phyloP scores from a whole-genome alignment of 2,888 invertebrate species.

The Psylliodes chrysocephalus region DNA sequence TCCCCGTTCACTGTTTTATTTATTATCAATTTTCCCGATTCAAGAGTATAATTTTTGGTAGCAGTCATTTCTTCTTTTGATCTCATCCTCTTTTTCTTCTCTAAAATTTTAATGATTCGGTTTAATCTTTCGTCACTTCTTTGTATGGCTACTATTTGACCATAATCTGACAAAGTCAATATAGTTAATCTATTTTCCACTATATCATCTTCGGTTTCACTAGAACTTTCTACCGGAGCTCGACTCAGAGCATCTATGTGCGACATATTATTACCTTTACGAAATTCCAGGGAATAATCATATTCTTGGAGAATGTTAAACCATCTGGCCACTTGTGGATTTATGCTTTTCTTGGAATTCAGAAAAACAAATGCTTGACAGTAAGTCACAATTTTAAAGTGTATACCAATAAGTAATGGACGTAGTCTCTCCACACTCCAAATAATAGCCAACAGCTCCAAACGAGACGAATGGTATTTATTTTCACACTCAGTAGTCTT shows the following conservation, averaged over 20 bases:
- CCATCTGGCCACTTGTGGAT: slow-evolving; percentile 48
- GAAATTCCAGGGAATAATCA: slow-evolving; percentile 42
- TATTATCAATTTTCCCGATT: slow-evolving; percentile 22
- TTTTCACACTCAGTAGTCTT: slow-evolving; percentile 46
- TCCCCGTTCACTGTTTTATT: slow-evolving; percentile 23
- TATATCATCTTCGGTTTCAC: slow-evolving; percentile 25
- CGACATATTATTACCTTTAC: slow-evolving; percentile 43
- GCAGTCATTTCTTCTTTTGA: slow-evolving; percentile 26
- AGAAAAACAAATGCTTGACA: slow-evolving; percentile 48
- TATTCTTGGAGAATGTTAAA: slow-evolving; percentile 43
- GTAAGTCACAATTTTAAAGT: slow-evolving; percentile 43
- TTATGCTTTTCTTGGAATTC: slow-evolving; percentile 45
- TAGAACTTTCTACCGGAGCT: slow-evolving; percentile 37
- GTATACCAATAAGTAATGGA: slow-evolving; percentile 39
- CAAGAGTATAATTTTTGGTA: slow-evolving; percentile 33
- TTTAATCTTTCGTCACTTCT: slow-evolving; percentile 30
- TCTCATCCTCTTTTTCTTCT: slow-evolving; percentile 21
- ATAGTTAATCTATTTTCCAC: slow-evolving; percentile 25
- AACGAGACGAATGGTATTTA: slow-evolving; percentile 46
- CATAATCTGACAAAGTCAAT: slow-evolving; percentile 27
- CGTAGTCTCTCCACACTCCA: slow-evolving; percentile 46
- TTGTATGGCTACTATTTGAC: slow-evolving; percentile 31
- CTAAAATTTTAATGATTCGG: slow-evolving; percentile 28
- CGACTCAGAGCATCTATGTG: slow-evolving; percentile 48
- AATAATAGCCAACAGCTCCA: slow-evolving; percentile 48